Conservation (phyloP, 1,140 invertebrate genomes). For the Calosoma granatense region DNA sequence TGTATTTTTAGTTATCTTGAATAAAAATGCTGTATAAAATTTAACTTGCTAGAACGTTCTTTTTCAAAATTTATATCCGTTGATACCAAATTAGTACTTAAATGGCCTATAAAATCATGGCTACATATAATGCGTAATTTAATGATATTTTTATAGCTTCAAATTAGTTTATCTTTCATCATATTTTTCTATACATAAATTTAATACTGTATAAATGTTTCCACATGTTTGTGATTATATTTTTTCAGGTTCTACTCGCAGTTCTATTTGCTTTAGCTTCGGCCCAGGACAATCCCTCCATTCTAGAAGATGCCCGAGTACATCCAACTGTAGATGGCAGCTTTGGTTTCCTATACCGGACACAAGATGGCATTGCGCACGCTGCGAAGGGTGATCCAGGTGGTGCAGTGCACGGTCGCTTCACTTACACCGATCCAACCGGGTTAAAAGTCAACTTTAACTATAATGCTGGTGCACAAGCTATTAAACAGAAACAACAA, state of each 20-base stretch:
- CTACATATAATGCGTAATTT: too few relatives aligned
- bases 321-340: constrained; percentile 24
- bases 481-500: constrained; percentile 32
- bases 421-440: constrained; percentile 33
- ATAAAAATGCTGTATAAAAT: too few relatives aligned
- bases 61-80: too few relatives aligned
- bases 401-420: constrained; percentile 14
- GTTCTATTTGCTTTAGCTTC: not conserved
- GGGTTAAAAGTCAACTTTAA: constrained; percentile 28
- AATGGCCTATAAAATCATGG: too few relatives aligned
- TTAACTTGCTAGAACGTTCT: too few relatives aligned
- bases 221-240: too few relatives aligned
- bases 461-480: constrained; percentile 4
- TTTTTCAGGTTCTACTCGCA: not conserved
- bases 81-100: too few relatives aligned
- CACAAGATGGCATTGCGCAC: constrained; percentile 32
- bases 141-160: too few relatives aligned
- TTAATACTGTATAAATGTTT: too few relatives aligned
- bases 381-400: constrained; percentile 23
- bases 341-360: constrained; percentile 31
- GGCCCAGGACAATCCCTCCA: constrained; percentile 16
- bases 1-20: too few relatives aligned
- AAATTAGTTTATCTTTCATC: too few relatives aligned
- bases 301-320: constrained; percentile 25
- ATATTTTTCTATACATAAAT: too few relatives aligned